A percentile compares a stretch with the other conserved stretches of the same genome.
These are phyloP conservation scores for Marcusenius ussheri DNA, from an alignment of 2,113 vertebrate genomes.

Conservation along the genomic window DNA sequence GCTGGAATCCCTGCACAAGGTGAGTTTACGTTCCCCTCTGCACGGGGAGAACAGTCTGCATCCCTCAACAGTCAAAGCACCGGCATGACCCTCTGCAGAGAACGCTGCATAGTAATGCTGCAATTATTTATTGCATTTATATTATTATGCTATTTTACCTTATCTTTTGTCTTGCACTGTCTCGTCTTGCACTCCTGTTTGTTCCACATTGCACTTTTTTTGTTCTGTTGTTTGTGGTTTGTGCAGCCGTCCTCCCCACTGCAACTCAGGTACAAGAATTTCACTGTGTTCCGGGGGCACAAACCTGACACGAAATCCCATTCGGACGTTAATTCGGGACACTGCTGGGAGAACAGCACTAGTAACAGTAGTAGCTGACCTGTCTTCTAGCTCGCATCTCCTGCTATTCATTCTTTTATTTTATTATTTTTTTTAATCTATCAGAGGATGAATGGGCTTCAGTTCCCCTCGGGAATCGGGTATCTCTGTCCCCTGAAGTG, in stretches of 20 bases:
- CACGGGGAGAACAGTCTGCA: neutral
- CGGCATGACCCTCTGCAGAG: neutral
- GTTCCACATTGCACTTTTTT: neutral
- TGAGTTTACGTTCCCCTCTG: conserved; percentile 31
- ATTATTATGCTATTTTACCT: neutral
- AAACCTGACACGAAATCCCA: neutral
- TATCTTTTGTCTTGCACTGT: neutral
- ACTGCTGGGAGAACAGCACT: neutral
- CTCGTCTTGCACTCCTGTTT: neutral
- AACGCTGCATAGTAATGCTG: neutral
- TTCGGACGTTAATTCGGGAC: neutral
- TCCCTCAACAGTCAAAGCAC: neutral
- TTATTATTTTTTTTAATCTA: neutral
- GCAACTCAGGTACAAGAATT: neutral
- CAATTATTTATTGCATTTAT: neutral
- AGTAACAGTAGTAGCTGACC: neutral
- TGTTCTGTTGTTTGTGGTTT: neutral
- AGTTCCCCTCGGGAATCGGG: neutral
- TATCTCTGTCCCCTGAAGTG: neutral
- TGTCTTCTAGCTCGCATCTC: neutral
- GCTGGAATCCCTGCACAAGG: conserved; percentile 80
- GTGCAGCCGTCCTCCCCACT: neutral
- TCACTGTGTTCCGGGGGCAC: neutral
- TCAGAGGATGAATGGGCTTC: neutral
- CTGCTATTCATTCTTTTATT: neutral